A percentile compares a stretch with the other conserved stretches of the same genome.
These are phyloP conservation scores for Thamnaconus septentrionalis DNA, from an alignment of 2,113 vertebrate genomes.

Conservation along the genomic window DNA sequence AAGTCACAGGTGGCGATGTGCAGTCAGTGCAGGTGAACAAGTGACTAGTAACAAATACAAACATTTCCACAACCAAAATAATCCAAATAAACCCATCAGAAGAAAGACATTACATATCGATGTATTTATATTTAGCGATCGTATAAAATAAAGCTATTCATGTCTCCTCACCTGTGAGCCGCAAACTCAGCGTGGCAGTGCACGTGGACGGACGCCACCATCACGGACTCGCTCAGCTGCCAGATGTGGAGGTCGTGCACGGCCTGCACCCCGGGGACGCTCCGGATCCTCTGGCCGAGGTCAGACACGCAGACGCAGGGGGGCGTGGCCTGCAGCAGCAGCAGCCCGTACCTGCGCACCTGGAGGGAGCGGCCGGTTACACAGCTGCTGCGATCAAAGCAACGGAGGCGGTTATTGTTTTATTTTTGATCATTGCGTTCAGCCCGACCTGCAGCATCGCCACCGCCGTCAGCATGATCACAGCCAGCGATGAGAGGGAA, in stretches of 20 bases:
- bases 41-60: no score
- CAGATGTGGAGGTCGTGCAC: constrained; percentile 80
- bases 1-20: no score
- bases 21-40: no score
- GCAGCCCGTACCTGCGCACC: constrained; percentile 58
- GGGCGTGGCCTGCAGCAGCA: constrained; percentile 75
- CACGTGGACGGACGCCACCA: constrained; percentile 77
- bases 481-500: constrained; percentile 62
- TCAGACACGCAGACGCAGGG: constrained; percentile 52
- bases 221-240: constrained; percentile 60
- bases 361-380: constrained; percentile 28
- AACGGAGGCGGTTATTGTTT: no score
- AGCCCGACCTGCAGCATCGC: constrained; percentile 56
- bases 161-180: constrained; percentile 43
- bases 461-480: constrained; percentile 52
- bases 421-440: no score
- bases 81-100: no score
- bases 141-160: no score
- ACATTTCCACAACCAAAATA: no score
- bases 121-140: no score
- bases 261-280: constrained; percentile 67
- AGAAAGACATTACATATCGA: no score
- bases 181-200: constrained; percentile 59
- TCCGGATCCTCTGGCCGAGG: constrained; percentile 51
- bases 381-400: background rate